Evolutionary conservation across 2,113 vertebrate genomes (phyloP), one percentile per base, ranked within the genome.

Genomic region (Etheostoma spectabile): DNA sequence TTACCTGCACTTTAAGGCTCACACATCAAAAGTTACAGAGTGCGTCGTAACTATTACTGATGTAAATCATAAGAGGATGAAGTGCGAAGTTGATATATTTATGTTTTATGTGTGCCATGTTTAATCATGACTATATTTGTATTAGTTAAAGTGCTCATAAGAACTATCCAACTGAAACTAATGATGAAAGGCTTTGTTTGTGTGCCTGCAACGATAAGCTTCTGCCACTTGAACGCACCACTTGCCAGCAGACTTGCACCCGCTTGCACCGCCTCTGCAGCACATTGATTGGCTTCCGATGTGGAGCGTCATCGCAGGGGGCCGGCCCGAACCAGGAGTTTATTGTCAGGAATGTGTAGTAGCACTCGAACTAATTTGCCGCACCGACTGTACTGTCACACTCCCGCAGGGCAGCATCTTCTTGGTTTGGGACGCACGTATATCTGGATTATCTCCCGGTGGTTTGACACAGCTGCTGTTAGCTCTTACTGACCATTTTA

Each of bases 261-360:
- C 80, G 71, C 68, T 8, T 0, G 14, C 66, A 21, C 38, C 45
- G 13, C 75, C 77, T 72, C 62, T 16, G 5, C 56, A 6, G 61
- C 61, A 0, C 7, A 2, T 11, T 59, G 56, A 93, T 93, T 93
- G 93, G 92, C 78, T 61, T 30, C 5, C 21, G 0, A 18, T 0
- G 56, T 30, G 8, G 14, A n/a, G 46, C 88, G 89, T 92, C 89
- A 79, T 4, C 45, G 42, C 74, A 15, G 74, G 18, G 65, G 66
- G 90, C 27, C 22, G 85, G 81, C 4, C 57, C 68, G 0, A 13
- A 30, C 1, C 0, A 14, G 77, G 66, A 87, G 77, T 83, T 91
- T 92, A 87, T 88, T 86, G 89, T 83, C 6, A 69, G 82, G 84
- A 91, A 90, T 80, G 89, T 86, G 70, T 89, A 84, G 80, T 81